phyloP scores from a whole-genome alignment of 2,797 vertebrate species.

The Cottoperca gobio region DNA sequence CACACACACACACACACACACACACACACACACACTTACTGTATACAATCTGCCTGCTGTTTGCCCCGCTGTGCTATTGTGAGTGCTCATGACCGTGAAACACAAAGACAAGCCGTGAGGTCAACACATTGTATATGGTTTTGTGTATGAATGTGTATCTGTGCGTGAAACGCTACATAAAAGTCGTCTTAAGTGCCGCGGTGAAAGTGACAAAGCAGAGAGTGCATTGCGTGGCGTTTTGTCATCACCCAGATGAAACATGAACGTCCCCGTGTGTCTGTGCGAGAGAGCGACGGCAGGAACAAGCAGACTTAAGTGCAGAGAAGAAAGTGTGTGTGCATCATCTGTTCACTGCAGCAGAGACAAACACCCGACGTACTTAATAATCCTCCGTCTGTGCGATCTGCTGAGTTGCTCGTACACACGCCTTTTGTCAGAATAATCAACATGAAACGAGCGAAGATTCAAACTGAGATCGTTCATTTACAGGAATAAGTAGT shows the following conservation, averaged over 20 bases:
- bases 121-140: slow-evolving; percentile 4
- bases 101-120: slow-evolving; percentile 9
- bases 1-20: background rate
- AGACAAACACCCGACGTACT: slow-evolving; percentile 11
- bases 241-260: slow-evolving; percentile 38
- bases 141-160: slow-evolving; percentile 7
- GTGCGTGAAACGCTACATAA: slow-evolving; percentile 36
- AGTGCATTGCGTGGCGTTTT: slow-evolving; percentile 26
- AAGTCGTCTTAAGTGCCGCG: slow-evolving; percentile 39
- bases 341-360: slow-evolving; percentile 26
- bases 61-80: slow-evolving; percentile 31
- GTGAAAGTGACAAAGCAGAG: slow-evolving; percentile 47
- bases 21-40: background rate
- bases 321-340: slow-evolving; percentile 20
- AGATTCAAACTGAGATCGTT: slow-evolving; percentile 44
- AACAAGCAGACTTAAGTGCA: slow-evolving; percentile 12
- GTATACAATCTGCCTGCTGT: slow-evolving; percentile 20
- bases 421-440: slow-evolving; percentile 38
- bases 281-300: background rate
- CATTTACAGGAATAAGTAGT: slow-evolving; percentile 35
- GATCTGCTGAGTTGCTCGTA: slow-evolving; percentile 30
- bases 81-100: slow-evolving; percentile 40
- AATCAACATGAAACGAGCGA: slow-evolving; percentile 43
- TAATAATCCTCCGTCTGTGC: slow-evolving; percentile 1
- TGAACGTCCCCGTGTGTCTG: slow-evolving; percentile 13